Evolutionary conservation across 2,797 vertebrate species (phyloP).

Genomic region (Esox lucius): DNA sequence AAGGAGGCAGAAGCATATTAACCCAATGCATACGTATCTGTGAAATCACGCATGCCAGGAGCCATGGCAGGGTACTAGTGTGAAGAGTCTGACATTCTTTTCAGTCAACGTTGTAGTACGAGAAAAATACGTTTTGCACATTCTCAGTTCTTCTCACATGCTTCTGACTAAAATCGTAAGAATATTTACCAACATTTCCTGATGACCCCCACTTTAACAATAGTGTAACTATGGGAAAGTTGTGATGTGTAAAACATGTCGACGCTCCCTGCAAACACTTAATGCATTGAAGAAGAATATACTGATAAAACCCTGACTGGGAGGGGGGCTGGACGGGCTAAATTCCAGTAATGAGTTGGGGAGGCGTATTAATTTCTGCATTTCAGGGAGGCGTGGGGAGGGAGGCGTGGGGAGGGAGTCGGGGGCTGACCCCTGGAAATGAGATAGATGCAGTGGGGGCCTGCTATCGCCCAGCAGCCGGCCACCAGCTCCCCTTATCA

Average conservation of each 20-base stretch:
- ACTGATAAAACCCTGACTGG: conserved; percentile 15
- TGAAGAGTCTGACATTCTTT: neutral
- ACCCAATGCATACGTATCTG: conserved; percentile 23
- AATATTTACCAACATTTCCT: neutral
- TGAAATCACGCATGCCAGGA: neutral
- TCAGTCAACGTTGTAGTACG: neutral
- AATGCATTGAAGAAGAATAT: conserved; percentile 2
- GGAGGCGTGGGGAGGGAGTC: conserved; percentile 17
- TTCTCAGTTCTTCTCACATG: neutral
- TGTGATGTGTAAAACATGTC: neutral
- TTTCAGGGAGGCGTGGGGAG: conserved; percentile 49
- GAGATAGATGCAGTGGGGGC: conserved; percentile 70
- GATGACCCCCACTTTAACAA: neutral
- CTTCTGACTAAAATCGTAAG: neutral
- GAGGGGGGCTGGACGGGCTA: neutral
- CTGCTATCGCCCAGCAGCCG: conserved; percentile 72
- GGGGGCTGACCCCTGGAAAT: conserved; percentile 76
- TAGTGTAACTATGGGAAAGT: neutral
- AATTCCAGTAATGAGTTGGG: conserved; percentile 33
- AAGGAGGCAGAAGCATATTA: conserved; percentile 27
- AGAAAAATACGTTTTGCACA: neutral
- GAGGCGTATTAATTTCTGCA: conserved; percentile 73
- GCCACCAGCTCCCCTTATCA: conserved; percentile 83
- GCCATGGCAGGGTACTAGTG: neutral
- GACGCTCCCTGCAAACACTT: neutral